Percentiles rank a stretch among this genome's conserved stretches.
These are phyloP conservation scores for Phaethon lepturus DNA, from an alignment of 2,113 vertebrate genomes.

Conservation along the genomic window DNA sequence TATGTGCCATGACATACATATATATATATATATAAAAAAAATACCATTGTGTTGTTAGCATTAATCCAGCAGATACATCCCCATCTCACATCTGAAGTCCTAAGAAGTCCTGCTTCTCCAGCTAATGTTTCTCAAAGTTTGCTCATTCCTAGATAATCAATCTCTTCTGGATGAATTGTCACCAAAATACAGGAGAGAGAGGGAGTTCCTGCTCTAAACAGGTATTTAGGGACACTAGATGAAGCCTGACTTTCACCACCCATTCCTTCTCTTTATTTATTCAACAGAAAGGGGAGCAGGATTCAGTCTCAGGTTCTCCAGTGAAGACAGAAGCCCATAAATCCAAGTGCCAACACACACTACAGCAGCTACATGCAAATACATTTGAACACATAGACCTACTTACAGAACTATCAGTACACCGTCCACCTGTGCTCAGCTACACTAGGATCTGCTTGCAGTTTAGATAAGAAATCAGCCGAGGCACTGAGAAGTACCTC, in stretches of 20 bases:
- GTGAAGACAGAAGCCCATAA: neutral
- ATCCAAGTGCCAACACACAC: neutral
- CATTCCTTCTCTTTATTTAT: neutral
- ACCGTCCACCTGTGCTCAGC: neutral
- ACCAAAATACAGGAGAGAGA: neutral
- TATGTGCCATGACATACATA: neutral
- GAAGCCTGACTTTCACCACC: neutral
- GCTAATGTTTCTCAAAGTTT: neutral
- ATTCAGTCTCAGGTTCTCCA: neutral
- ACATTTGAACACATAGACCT: neutral
- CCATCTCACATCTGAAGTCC: neutral
- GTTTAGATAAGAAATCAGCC: neutral
- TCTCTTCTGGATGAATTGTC: neutral
- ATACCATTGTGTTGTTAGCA: neutral
- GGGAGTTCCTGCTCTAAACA: neutral
- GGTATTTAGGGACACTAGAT: neutral
- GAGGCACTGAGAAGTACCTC: neutral
- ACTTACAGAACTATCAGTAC: neutral
- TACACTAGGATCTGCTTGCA: neutral
- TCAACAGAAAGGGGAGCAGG: neutral
- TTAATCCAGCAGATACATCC: neutral
- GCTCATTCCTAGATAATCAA: neutral
- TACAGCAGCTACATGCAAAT: neutral
- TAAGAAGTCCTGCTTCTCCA: neutral
- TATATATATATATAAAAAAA: neutral